Evolutionary conservation across 1,140 invertebrate genomes (phyloP), one percentile per base, ranked within the genome.

Genomic region (Steinernema khuongi): DNA sequence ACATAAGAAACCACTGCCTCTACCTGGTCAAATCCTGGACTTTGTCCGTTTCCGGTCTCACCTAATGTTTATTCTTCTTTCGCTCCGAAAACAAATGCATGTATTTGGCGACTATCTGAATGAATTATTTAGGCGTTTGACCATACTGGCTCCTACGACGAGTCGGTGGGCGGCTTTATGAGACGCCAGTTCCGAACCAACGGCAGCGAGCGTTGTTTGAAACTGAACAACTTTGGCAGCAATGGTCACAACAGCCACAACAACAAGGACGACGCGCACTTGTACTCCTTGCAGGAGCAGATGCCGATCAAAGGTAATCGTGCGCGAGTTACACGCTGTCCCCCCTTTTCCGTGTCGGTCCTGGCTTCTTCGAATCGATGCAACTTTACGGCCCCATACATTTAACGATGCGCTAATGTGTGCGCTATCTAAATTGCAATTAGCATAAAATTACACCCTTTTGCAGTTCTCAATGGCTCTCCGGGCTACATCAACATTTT

Each of bases 401-500:
- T 60, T 60, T 60, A 60, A 60, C 26, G 50, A 60, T 60, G 14
- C 4, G 50, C 50, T 60, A 22, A 17, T 17, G 4, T 22, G 50
- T 26, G 50, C 50, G 50, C 67, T 33, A 30, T 67, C 30, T 67
- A 26, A 67, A 14, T 36, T 17, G n/a, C 68, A 30, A 69, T 33
- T 69, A 11, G 14, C 31, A 29, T 0, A 22, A 33, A 69, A 33
- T 69, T 69, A 36, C 68, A 67, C 36, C 19, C 36, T 75, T 70
- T 81, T 83, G 71, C 68, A 79, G 93, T 97, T 7, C 79, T 97
- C 1, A 97, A 97, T 87, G 95, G 95, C 31, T 91, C 94, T 0
- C 96, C 96, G 0, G 94, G 94, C 22, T 99, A 94, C 82, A 97
- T 99, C 74, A 99, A 99, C 86, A 88, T 99, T 0, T 96, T 94